phyloP scores from a whole-genome alignment of 2,797 vertebrate species.

The Furcifer pardalis region DNA sequence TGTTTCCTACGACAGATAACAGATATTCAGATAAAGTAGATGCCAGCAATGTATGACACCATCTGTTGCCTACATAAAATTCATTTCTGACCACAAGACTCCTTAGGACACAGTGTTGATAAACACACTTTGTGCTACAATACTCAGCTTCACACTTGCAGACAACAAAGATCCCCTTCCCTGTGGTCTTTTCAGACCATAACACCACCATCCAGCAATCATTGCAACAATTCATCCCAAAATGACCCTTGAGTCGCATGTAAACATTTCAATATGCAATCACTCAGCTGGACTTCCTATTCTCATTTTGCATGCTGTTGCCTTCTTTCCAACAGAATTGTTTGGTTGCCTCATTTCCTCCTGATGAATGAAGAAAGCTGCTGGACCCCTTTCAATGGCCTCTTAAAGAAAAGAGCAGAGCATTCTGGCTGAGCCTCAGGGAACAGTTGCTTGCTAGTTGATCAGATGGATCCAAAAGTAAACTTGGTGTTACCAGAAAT shows the following conservation, averaged over 20 bases:
- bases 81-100: not conserved
- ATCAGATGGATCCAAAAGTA: too few species aligned
- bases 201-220: slow-evolving; percentile 2
- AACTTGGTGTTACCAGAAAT: too few species aligned
- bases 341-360: not conserved
- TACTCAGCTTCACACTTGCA: not conserved
- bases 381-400: not conserved
- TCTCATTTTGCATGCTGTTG: slow-evolving; percentile 12
- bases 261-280: slow-evolving; percentile 24
- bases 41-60: not conserved
- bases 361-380: not conserved
- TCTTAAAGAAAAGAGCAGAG: not conserved
- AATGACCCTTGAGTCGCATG: not conserved
- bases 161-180: not conserved
- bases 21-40: slow-evolving; percentile 7
- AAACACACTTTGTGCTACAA: not conserved
- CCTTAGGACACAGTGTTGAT: not conserved
- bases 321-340: not conserved
- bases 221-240: slow-evolving; percentile 12
- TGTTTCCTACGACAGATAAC: not conserved
- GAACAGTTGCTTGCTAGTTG: not conserved
- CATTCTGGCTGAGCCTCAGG: not conserved
- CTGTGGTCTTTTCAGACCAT: not conserved
- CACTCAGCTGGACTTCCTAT: not conserved
- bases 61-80: not conserved